These are phyloP conservation scores for Spinus pinus DNA, from an alignment of 2,797 vertebrate species.

Conservation along the genomic window DNA sequence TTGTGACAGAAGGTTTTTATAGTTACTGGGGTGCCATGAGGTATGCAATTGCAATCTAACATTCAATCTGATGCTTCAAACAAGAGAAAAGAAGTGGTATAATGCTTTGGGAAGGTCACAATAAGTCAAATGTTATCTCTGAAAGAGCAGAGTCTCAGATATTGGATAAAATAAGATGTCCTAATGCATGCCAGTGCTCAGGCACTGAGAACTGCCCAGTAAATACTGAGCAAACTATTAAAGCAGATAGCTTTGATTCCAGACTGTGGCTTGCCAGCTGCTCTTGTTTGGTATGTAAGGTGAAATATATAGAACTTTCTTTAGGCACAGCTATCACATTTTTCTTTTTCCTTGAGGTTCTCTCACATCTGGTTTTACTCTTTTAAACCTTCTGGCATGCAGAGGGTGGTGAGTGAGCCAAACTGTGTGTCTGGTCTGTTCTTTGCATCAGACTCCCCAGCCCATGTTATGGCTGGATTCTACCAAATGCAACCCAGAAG, in stretches of 20 bases:
- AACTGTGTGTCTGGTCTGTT: not conserved
- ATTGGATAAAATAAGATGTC: not conserved
- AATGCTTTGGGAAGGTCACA: not conserved
- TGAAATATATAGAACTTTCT: not conserved
- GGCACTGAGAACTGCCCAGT: not conserved
- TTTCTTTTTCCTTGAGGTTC: not conserved
- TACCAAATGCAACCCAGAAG: not conserved
- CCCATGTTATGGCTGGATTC: not conserved
- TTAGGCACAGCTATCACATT: not conserved
- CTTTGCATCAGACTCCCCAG: not conserved
- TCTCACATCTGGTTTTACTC: not conserved
- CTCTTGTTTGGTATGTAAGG: not conserved
- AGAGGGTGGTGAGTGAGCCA: not conserved
- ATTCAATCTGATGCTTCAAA: not conserved
- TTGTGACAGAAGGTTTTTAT: not conserved
- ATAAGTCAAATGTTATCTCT: not conserved
- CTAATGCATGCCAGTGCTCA: not conserved
- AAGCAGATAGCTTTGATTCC: not conserved
- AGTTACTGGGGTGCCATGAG: not conserved
- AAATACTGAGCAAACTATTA: not conserved
- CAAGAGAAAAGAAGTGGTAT: not conserved
- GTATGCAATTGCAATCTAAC: not conserved
- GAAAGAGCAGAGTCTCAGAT: not conserved
- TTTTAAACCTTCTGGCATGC: not conserved
- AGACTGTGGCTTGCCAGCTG: not conserved